These are phyloP conservation scores for Argyrosomus regius DNA, from an alignment of 2,797 vertebrate species.

Conservation along the genomic window DNA sequence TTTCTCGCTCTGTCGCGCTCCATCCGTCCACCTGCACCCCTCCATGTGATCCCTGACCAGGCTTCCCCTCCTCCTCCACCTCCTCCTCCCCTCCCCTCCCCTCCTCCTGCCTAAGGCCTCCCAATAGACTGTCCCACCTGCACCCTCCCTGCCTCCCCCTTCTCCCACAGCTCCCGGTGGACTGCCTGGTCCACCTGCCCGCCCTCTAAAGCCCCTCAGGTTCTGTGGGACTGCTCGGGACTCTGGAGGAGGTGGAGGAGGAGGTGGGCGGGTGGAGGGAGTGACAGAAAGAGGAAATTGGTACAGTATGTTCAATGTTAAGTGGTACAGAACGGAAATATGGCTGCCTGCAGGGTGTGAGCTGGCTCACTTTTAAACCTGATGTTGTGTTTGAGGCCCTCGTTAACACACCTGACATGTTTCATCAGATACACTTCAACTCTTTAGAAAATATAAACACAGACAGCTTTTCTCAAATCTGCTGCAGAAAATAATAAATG, in stretches of 20 bases:
- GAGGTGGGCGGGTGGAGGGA: neutral
- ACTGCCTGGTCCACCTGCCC: slow-evolving; percentile 54
- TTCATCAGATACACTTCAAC: no score
- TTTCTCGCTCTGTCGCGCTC: slow-evolving; percentile 71
- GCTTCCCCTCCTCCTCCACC: neutral
- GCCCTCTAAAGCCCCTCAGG: slow-evolving; percentile 49
- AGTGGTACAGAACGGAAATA: slow-evolving; percentile 24
- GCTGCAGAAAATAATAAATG: neutral
- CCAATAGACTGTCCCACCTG: slow-evolving; percentile 52
- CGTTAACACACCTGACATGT: no score
- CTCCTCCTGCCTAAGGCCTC: slow-evolving; percentile 3
- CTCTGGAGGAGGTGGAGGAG: neutral
- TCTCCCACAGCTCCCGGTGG: slow-evolving; percentile 32
- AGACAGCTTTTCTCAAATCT: no score
- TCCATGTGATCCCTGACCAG: neutral
- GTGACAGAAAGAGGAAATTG: slow-evolving; percentile 14
- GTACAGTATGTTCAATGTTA: slow-evolving; percentile 52
- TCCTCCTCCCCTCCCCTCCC: neutral
- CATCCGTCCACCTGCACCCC: slow-evolving; percentile 45
- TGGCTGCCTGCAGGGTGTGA: slow-evolving; percentile 19
- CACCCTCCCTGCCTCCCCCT: slow-evolving; percentile 24
- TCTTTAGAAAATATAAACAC: no score
- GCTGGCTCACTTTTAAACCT: neutral
- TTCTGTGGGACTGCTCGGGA: slow-evolving; percentile 42
- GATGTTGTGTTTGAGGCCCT: neutral